These are phyloP conservation scores for Plecotus auritus DNA, from an alignment of 2,113 vertebrate genomes.

Conservation along the genomic window DNA sequence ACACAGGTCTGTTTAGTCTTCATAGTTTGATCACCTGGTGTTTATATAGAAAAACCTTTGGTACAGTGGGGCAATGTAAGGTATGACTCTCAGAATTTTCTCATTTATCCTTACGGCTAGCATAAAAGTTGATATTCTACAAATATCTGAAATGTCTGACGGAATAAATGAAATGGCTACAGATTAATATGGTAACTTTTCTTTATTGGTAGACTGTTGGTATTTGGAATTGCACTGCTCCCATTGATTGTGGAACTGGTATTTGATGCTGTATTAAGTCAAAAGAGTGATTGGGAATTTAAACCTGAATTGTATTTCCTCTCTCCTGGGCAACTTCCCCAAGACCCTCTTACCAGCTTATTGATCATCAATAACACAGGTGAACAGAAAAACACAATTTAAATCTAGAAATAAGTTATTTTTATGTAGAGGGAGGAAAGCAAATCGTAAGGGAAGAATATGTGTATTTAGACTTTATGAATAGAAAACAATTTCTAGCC, in stretches of 20 bases:
- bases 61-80: too few species aligned
- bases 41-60: neutral
- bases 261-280: constrained; percentile 58
- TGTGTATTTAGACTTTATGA: neutral
- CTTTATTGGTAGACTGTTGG: constrained; percentile 80
- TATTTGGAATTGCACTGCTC: constrained; percentile 81
- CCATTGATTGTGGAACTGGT: constrained; percentile 76
- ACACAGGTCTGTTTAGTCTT: neutral
- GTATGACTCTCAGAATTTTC: neutral
- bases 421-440: neutral
- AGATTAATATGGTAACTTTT: neutral
- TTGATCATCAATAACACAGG: constrained; percentile 92
- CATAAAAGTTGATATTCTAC: neutral
- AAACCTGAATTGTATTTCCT: constrained; percentile 86
- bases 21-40: neutral
- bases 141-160: neutral
- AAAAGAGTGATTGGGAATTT: constrained; percentile 80
- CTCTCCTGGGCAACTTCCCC: constrained; percentile 74
- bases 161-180: neutral
- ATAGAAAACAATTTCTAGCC: neutral
- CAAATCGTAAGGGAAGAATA: neutral
- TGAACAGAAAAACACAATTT: constrained; percentile 66
- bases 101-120: neutral
- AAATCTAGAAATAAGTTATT: neutral
- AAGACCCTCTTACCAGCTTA: constrained; percentile 82